Evolutionary conservation across 2,797 vertebrate species (phyloP).

Genomic region (Lerista edwardsae): DNA sequence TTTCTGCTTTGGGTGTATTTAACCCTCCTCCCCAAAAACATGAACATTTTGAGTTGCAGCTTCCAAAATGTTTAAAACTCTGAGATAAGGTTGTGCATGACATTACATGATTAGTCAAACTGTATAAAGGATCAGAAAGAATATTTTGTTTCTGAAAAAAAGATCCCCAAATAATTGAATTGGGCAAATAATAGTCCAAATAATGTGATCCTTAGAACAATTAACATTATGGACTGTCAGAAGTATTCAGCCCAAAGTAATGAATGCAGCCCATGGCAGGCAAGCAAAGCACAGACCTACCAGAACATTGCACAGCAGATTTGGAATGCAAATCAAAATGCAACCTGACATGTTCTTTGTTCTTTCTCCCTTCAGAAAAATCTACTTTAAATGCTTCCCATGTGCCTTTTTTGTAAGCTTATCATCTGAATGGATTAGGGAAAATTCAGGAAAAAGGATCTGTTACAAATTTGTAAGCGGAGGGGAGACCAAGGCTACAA

Average conservation of each 20-base stretch:
- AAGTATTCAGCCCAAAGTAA: conserved; percentile 70
- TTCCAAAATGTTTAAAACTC: conserved; percentile 49
- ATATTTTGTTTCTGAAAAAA: conserved; percentile 21
- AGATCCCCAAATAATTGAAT: conserved; percentile 20
- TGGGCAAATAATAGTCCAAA: conserved; percentile 45
- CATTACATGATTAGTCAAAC: conserved; percentile 10
- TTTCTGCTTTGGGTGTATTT: conserved; percentile 35
- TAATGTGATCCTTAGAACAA: conserved; percentile 69
- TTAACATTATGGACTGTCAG: conserved; percentile 72
- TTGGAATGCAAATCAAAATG: conserved; percentile 76
- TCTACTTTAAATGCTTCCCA: conserved; percentile 75
- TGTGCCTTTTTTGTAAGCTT: conserved; percentile 71
- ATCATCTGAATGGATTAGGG: conserved; percentile 69
- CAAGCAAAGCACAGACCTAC: conserved; percentile 61
- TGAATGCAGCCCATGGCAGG: conserved; percentile 65
- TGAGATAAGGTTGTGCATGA: neutral
- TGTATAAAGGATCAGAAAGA: neutral
- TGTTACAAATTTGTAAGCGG: conserved; percentile 61
- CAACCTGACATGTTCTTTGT: conserved; percentile 75
- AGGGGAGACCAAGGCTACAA: neutral
- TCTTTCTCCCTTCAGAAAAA: conserved; percentile 71
- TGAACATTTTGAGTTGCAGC: neutral
- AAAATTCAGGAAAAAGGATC: conserved; percentile 64
- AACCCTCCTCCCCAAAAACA: conserved; percentile 44
- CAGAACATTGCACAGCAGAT: conserved; percentile 68